Percentiles rank a stretch among this genome's conserved stretches.
Evolutionary conservation across 2,888 invertebrate species (phyloP).

Genomic region (Melinaea marsaeus): DNA sequence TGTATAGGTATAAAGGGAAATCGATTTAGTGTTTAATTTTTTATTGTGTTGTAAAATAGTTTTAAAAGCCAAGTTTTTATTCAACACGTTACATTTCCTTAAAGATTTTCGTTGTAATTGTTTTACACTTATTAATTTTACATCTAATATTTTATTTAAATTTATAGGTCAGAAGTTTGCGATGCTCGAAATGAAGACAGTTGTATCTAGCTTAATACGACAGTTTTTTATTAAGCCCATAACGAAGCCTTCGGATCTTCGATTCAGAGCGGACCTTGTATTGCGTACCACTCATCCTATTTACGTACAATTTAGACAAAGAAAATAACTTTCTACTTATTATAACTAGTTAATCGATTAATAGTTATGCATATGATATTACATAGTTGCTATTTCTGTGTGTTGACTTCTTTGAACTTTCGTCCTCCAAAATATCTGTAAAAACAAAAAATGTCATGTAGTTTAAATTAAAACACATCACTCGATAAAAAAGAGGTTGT

Average conservation of each 20-base stretch:
- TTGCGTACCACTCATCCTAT: conserved; percentile 48
- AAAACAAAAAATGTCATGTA: too few relatives aligned
- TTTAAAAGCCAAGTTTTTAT: too few relatives aligned
- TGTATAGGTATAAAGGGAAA: conserved; percentile 22
- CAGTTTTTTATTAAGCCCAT: conserved; percentile 62
- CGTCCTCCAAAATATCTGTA: too few relatives aligned
- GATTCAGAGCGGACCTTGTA: conserved; percentile 46
- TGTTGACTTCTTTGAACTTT: too few relatives aligned
- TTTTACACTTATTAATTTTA: too few relatives aligned
- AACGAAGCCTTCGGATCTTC: conserved; percentile 54
- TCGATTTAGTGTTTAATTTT: background rate
- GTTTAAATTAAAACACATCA: too few relatives aligned
- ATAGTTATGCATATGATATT: too few relatives aligned
- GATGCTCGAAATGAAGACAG: conserved; percentile 71
- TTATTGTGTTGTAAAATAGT: background rate
- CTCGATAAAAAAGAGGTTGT: too few relatives aligned
- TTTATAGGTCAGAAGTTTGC: conserved; percentile 73
- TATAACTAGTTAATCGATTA: conserved; percentile 4
- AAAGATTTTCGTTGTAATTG: too few relatives aligned
- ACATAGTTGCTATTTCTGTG: too few relatives aligned
- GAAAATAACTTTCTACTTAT: conserved; percentile 2
- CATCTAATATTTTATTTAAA: background rate
- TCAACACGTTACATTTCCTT: too few relatives aligned
- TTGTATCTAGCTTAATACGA: conserved; percentile 64
- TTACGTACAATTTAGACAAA: conserved; percentile 40